phyloP scores from a whole-genome alignment of 2,888 invertebrate species.

The Rambutsinella grinnellia region DNA sequence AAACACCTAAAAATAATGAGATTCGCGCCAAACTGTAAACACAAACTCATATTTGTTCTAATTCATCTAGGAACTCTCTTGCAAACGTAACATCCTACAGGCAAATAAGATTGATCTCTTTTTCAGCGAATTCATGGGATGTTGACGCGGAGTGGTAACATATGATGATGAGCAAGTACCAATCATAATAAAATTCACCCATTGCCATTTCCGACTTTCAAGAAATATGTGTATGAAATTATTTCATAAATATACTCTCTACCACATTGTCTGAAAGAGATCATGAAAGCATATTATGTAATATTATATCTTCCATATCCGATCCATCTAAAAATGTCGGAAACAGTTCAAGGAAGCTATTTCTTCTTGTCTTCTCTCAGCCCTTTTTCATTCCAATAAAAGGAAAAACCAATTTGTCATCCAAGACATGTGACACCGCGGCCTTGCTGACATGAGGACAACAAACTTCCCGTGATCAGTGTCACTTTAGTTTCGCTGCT shows the following conservation, averaged over 20 bases:
- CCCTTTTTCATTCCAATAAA: not conserved
- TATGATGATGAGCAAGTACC: not conserved
- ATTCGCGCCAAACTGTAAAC: constrained; percentile 20
- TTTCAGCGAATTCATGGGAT: not conserved
- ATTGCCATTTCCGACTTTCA: too few species aligned
- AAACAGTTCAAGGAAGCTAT: not conserved
- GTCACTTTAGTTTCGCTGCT: not conserved
- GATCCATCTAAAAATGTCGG: too few species aligned
- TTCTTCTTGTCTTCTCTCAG: not conserved
- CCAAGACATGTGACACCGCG: constrained; percentile 29
- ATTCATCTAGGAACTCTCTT: not conserved
- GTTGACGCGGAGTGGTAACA: not conserved
- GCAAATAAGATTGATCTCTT: not conserved
- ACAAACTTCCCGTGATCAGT: not conserved
- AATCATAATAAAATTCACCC: too few species aligned
- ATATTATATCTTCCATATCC: too few species aligned
- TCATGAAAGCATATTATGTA: too few species aligned
- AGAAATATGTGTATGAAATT: too few species aligned
- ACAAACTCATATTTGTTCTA: not conserved
- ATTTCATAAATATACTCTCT: too few species aligned
- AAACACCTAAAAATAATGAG: not conserved
- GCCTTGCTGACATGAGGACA: not conserved
- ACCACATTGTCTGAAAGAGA: too few species aligned
- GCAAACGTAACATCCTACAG: not conserved
- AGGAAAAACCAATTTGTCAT: constrained; percentile 34